phyloP scores from a whole-genome alignment of 1,140 invertebrate genomes.

The Orchesella cincta region DNA sequence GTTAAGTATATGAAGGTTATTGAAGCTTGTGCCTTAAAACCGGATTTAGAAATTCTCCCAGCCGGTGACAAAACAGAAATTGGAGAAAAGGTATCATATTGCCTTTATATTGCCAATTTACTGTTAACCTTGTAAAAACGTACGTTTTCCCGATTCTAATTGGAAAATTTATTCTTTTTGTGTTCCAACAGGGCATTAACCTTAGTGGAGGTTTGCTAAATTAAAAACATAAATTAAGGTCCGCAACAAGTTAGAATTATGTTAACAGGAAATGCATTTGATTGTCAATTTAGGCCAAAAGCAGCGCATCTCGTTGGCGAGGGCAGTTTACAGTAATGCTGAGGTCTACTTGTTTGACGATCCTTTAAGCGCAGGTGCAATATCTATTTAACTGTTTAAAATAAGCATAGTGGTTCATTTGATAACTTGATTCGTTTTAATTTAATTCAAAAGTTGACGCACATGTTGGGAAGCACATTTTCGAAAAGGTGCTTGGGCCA shows the following conservation, averaged over 20 bases:
- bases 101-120: no score
- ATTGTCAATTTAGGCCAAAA: constrained; percentile 69
- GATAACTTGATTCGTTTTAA: no score
- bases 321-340: constrained; percentile 63
- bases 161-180: no score
- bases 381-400: background rate
- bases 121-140: no score
- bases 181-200: background rate
- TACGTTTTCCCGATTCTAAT: no score
- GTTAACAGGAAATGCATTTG: no score
- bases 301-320: constrained; percentile 64
- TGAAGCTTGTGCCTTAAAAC: constrained; percentile 56
- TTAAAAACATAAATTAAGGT: no score
- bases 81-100: constrained; percentile 57
- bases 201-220: constrained; percentile 1
- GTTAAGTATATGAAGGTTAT: constrained; percentile 59
- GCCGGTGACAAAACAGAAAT: constrained; percentile 60
- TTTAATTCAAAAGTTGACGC: constrained; percentile 8
- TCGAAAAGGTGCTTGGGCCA: constrained; percentile 61
- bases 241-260: no score
- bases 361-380: constrained; percentile 61
- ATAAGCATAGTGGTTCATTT: background rate
- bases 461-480: constrained; percentile 62
- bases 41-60: constrained; percentile 57
- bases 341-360: constrained; percentile 66